Conservation (phyloP, 2,797 vertebrate genomes). For the Hipposideros larvatus region DNA sequence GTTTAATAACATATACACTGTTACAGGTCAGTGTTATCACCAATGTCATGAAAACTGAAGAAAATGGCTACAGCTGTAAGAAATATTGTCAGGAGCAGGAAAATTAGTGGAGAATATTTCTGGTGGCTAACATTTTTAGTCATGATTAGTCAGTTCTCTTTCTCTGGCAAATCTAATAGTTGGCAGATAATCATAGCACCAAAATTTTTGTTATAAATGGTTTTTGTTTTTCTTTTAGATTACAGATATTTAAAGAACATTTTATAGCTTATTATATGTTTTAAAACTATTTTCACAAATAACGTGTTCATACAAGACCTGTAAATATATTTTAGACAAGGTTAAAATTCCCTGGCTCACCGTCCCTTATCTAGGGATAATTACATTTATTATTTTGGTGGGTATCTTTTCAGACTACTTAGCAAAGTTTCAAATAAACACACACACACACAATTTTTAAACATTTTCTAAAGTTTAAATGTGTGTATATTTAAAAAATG, state of each 20-base stretch:
- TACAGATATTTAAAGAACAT: not conserved
- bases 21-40: slow-evolving; percentile 19
- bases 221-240: not conserved
- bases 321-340: not conserved
- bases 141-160: slow-evolving; percentile 47
- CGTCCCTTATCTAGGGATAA: not conserved
- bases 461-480: not conserved
- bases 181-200: not conserved
- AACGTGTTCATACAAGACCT: not conserved
- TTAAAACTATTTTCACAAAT: not conserved
- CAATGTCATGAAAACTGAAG: slow-evolving; percentile 53
- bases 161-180: slow-evolving; percentile 65
- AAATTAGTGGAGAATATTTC: slow-evolving; percentile 1
- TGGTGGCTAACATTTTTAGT: slow-evolving; percentile 15
- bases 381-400: not conserved
- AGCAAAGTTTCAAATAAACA: not conserved
- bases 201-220: slow-evolving; percentile 52
- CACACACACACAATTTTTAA: not conserved
- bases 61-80: slow-evolving; percentile 48
- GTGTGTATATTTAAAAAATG: not conserved
- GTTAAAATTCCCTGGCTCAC: not conserved
- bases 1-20: slow-evolving; percentile 57
- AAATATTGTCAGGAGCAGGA: not conserved
- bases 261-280: not conserved
- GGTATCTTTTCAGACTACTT: not conserved